Base-by-base conservation (phyloP, 2,888 invertebrate species). In the Agrochola macilenta region DNA sequence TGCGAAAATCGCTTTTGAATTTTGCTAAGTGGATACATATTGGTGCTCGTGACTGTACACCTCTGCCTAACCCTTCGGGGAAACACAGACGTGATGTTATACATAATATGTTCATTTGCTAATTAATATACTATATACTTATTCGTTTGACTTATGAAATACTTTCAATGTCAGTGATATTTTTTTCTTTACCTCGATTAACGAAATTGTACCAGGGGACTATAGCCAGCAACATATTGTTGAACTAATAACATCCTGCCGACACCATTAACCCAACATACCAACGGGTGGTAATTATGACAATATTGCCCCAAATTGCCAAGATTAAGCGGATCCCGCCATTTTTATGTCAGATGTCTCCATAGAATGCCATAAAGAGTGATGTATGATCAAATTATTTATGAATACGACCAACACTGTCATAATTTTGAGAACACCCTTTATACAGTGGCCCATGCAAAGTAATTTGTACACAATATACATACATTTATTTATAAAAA, bases 331-430 rank as follows among this genome's bases (percentile, higher is more conserved):
- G 64, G 12, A 35, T 58, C n/a, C 57, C 52, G 52, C 57, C 61
- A 78, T 85, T 83, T 82, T 85, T 85, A 84, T 82, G 75, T 61
- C 60, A 30, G 35, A 75, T 58, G n/a, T 64, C 72, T 66, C 64
- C 54, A 73, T 70, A 57, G 61, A 82, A 85, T 73, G 83, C 75
- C 30, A 82, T 85, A 65, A 85, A 75, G 43, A 73, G 63, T 82
- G 70, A 85, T 78, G n/a, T 69, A 82, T n/a, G 70, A 39, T 68
- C 60, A 75, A 74, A 82, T 85, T 73, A 66, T 60, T 43, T 11
- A 72, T 73, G 68, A 69, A 58, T 7, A 26, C 35, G 23, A 71
- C 11, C 2, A 49, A 20, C 49, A 71, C 12, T 20, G 30, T 11
- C 60, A 54, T 75, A n/a, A 65, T 57, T 17, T 65, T 64, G 7